phyloP scores from a whole-genome alignment of 2,888 invertebrate genomes.

The Operophtera brumata region DNA sequence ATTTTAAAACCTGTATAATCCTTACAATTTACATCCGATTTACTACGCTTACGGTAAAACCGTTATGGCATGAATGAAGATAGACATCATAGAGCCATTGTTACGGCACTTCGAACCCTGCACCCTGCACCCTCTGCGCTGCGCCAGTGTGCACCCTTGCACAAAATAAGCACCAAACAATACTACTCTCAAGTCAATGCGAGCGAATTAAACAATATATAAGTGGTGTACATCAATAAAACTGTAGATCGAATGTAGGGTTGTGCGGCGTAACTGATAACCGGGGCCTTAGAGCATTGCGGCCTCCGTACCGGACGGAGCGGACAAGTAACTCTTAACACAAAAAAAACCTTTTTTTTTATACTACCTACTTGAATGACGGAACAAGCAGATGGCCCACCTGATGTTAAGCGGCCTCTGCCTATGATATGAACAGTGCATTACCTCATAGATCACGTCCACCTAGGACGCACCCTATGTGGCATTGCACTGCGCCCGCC shows the following conservation, averaged over 20 bases:
- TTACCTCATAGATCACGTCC: too few species aligned
- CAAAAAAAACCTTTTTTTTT: too few species aligned
- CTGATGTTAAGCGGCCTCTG: too few species aligned
- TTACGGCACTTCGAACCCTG: slow-evolving; percentile 20
- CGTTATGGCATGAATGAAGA: slow-evolving; percentile 22
- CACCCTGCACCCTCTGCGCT: slow-evolving; percentile 3
- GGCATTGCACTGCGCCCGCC: too few species aligned
- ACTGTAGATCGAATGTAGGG: slow-evolving; percentile 2
- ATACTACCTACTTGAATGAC: too few species aligned
- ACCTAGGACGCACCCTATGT: too few species aligned
- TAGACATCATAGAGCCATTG: slow-evolving; percentile 22
- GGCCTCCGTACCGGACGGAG: too few species aligned
- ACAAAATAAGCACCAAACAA: slow-evolving; percentile 12
- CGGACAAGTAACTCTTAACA: too few species aligned
- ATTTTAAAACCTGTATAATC: slow-evolving; percentile 7
- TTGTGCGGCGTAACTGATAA: slow-evolving; percentile 5
- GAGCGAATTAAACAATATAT: slow-evolving; percentile 28
- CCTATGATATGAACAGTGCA: too few species aligned
- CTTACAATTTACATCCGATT: slow-evolving; percentile 11
- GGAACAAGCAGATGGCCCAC: too few species aligned
- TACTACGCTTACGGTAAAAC: slow-evolving; percentile 13
- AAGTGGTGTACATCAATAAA: slow-evolving; percentile 23
- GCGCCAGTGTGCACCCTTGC: slow-evolving; percentile 4
- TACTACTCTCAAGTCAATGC: slow-evolving; percentile 14
- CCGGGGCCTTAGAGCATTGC: not conserved